phyloP scores from a whole-genome alignment of 92 coral and sea anemone genomes.

The Palythoa grandiflora region DNA sequence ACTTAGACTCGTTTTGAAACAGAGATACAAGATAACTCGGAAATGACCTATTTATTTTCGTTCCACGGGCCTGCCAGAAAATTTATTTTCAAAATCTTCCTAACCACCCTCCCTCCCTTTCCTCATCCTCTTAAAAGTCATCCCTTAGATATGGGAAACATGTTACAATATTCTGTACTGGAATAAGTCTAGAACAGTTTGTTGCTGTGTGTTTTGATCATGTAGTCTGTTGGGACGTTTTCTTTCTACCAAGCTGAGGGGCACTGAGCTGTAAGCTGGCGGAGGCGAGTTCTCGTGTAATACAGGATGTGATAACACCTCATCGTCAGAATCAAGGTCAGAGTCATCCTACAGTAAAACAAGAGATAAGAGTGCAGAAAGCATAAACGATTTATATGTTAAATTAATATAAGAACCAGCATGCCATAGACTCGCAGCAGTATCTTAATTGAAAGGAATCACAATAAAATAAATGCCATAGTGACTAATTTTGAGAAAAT shows the following conservation, averaged over 20 bases:
- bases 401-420: not conserved
- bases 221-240: not conserved
- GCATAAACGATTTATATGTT: not conserved
- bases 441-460: not conserved
- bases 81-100: not conserved
- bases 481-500: not conserved
- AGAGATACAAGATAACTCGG: too few species aligned
- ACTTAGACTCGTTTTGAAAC: too few species aligned
- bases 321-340: conserved; percentile 1
- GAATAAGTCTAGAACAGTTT: not conserved
- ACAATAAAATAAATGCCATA: not conserved
- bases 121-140: not conserved
- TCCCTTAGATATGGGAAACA: not conserved
- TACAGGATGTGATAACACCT: not conserved
- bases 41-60: not conserved
- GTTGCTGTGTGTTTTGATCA: not conserved
- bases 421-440: not conserved
- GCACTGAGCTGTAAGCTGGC: not conserved
- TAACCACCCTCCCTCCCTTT: not conserved
- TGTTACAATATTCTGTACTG: conserved; percentile 4
- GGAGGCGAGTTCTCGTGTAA: not conserved
- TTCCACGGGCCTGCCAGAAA: not conserved
- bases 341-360: not conserved
- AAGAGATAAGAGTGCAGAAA: not conserved
- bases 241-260: not conserved